Conservation (phyloP, 2,113 vertebrate species). For the Lanius collurio region DNA sequence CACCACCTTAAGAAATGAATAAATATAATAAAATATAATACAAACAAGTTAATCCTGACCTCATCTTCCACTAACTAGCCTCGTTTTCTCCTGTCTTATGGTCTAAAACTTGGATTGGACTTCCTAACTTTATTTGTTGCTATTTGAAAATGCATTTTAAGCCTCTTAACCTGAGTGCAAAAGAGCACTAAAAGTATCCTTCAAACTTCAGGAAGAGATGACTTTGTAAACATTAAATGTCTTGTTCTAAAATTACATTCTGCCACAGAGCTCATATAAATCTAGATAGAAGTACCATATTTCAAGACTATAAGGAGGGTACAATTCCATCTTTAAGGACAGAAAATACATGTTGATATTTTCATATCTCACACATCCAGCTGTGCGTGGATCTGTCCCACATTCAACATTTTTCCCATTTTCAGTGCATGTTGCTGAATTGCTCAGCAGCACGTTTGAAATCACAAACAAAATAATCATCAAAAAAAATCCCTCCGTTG, state of each 20-base stretch:
- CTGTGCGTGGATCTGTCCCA: neutral
- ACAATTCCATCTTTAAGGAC: neutral
- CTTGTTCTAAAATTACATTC: neutral
- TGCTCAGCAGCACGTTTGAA: neutral
- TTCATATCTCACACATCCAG: neutral
- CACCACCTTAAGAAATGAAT: neutral
- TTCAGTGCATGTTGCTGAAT: neutral
- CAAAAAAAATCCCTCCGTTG: neutral
- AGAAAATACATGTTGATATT: neutral
- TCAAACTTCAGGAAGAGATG: neutral
- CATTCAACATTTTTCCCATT: neutral
- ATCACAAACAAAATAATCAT: neutral
- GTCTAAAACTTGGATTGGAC: neutral
- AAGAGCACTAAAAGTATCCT: neutral
- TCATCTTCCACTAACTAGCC: neutral
- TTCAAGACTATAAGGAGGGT: neutral
- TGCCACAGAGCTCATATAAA: neutral
- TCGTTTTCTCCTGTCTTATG: neutral
- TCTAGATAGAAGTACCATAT: neutral
- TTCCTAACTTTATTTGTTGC: neutral
- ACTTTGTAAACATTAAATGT: neutral
- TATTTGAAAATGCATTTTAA: neutral
- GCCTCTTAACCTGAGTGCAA: neutral
- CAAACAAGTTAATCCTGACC: neutral
- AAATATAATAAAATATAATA: neutral